A percentile compares a stretch with the other conserved stretches of the same genome.
These are phyloP conservation scores for Leptoclinus maculatus DNA, from an alignment of 2,797 vertebrate genomes.

Conservation along the genomic window DNA sequence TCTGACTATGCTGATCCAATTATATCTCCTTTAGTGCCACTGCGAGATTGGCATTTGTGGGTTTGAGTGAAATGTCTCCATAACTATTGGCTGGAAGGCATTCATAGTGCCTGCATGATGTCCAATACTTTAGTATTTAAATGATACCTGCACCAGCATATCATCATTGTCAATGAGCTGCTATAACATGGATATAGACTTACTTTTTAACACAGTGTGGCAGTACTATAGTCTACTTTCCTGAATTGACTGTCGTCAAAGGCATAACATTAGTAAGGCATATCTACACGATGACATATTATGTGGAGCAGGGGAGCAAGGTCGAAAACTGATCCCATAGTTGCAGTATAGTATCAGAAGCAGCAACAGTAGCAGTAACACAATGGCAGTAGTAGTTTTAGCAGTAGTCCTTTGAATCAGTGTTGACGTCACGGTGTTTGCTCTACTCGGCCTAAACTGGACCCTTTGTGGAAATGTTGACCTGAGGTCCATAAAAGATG, in stretches of 20 bases:
- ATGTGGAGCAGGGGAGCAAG: not conserved
- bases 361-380: not conserved
- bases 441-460: constrained; percentile 11
- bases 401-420: not conserved
- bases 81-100: not conserved
- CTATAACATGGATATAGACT: not conserved
- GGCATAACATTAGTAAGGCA: not conserved
- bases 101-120: not conserved
- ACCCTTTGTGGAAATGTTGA: constrained; percentile 42
- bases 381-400: not conserved
- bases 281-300: not conserved
- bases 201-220: not conserved
- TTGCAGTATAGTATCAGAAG: not conserved
- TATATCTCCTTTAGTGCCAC: not conserved
- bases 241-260: not conserved
- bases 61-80: too few species aligned
- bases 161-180: not conserved
- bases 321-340: not conserved
- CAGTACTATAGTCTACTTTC: not conserved
- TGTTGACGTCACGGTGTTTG: constrained; percentile 29
- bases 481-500: constrained; percentile 18
- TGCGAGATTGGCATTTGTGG: too few species aligned
- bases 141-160: not conserved
- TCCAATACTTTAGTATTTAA: not conserved
- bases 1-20: not conserved